Evolutionary conservation across 2,888 invertebrate genomes (phyloP).

Genomic region (Nasonovia ribisnigri): DNA sequence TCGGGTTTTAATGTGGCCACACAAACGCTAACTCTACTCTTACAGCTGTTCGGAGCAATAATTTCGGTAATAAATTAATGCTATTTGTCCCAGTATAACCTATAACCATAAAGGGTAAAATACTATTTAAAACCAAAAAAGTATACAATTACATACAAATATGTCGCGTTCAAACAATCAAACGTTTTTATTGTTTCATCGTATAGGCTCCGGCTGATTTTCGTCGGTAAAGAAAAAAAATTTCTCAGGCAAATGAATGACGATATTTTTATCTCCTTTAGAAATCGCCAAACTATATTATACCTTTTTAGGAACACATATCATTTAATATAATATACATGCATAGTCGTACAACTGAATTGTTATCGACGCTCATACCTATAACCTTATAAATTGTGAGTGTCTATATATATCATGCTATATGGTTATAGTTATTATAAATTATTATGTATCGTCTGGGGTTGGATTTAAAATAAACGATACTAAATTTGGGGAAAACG

Average conservation of each 20-base stretch:
- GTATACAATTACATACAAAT: not conserved
- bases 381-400: no score
- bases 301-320: not conserved
- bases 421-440: no score
- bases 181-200: not conserved
- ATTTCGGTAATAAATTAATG: not conserved
- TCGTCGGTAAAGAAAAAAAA: not conserved
- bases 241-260: not conserved
- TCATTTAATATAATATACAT: not conserved
- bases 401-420: no score
- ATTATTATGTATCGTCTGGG: no score
- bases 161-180: constrained; percentile 7
- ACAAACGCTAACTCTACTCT: not conserved
- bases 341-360: not conserved
- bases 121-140: not conserved
- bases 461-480: no score
- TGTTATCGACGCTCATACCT: not conserved
- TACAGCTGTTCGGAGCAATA: not conserved
- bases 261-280: not conserved
- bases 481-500: no score
- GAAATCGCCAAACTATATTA: not conserved
- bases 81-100: not conserved
- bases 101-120: not conserved
- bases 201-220: not conserved
- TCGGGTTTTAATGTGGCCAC: constrained; percentile 8